Evolutionary conservation across 2,113 vertebrate genomes (phyloP).

Genomic region (Zosterops lateralis): DNA sequence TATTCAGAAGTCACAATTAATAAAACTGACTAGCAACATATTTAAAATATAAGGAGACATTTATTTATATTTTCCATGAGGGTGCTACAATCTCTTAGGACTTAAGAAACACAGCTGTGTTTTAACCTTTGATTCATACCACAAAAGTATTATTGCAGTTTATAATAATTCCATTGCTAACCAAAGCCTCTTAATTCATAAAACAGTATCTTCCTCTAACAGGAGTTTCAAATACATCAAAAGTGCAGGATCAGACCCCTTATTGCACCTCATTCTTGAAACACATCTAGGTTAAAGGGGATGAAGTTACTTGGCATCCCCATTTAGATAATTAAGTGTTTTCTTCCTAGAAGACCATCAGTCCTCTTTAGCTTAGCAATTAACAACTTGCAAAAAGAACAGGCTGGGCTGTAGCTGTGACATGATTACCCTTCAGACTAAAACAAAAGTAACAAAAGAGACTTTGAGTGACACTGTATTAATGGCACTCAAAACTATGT

Average conservation of each 20-base stretch:
- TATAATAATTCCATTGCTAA: background rate
- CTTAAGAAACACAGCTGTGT: background rate
- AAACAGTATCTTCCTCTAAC: background rate
- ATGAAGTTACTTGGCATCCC: background rate
- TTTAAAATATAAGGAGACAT: background rate
- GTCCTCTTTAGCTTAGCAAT: background rate
- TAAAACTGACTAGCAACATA: background rate
- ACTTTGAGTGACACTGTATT: background rate
- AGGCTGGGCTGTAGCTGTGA: background rate
- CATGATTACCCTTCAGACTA: background rate
- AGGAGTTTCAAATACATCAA: background rate
- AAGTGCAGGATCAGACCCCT: background rate
- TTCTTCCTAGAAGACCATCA: background rate
- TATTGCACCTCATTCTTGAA: background rate
- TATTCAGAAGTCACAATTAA: background rate
- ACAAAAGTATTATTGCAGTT: background rate
- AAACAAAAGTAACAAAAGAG: conserved; percentile 36
- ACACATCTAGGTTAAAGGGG: background rate
- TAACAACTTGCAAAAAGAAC: conserved; percentile 9
- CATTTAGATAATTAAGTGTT: background rate
- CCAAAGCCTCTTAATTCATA: background rate
- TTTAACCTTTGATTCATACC: background rate
- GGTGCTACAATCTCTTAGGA: background rate
- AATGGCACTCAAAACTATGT: background rate
- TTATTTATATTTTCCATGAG: background rate